A percentile compares a stretch with the other conserved stretches of the same genome.
Evolutionary conservation across 1,140 invertebrate species (phyloP).

Genomic region (Battus philenor): DNA sequence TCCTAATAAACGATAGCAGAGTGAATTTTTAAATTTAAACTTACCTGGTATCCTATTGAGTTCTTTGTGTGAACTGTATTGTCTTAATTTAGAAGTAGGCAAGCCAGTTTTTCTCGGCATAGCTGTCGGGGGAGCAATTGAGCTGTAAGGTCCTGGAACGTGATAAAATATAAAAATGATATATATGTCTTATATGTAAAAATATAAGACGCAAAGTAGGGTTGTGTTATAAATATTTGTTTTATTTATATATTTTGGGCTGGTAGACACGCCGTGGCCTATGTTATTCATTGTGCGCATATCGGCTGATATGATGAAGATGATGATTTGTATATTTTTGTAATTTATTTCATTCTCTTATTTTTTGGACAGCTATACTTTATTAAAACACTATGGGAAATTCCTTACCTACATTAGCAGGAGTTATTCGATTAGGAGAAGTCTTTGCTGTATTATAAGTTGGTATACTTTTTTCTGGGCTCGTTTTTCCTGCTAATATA

Average conservation of each 20-base stretch:
- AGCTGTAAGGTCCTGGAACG: conserved; percentile 39
- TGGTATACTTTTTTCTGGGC: conserved; percentile 45
- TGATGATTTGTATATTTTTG: too few relatives aligned
- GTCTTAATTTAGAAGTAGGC: conserved; percentile 68
- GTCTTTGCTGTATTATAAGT: conserved; percentile 24
- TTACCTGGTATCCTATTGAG: conserved; percentile 70
- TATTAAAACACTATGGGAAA: neutral
- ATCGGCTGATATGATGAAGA: too few relatives aligned
- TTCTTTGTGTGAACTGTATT: conserved; percentile 74
- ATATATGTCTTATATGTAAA: too few relatives aligned
- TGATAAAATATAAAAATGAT: too few relatives aligned
- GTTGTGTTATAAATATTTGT: too few relatives aligned
- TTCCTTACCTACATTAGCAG: conserved; percentile 31
- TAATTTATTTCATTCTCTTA: too few relatives aligned
- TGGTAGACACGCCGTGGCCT: too few relatives aligned
- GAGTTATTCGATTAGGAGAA: conserved; percentile 25
- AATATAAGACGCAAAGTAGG: too few relatives aligned
- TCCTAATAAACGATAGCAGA: conserved; percentile 17
- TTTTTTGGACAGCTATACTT: too few relatives aligned
- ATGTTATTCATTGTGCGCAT: too few relatives aligned
- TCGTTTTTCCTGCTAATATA: conserved; percentile 40
- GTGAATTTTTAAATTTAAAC: conserved; percentile 17
- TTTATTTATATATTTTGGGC: too few relatives aligned
- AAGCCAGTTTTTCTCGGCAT: conserved; percentile 54
- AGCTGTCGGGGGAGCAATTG: conserved; percentile 48